A percentile compares a stretch with the other conserved stretches of the same genome.
Evolutionary conservation across 1,140 invertebrate genomes (phyloP).

Genomic region (Bombus picipes): DNA sequence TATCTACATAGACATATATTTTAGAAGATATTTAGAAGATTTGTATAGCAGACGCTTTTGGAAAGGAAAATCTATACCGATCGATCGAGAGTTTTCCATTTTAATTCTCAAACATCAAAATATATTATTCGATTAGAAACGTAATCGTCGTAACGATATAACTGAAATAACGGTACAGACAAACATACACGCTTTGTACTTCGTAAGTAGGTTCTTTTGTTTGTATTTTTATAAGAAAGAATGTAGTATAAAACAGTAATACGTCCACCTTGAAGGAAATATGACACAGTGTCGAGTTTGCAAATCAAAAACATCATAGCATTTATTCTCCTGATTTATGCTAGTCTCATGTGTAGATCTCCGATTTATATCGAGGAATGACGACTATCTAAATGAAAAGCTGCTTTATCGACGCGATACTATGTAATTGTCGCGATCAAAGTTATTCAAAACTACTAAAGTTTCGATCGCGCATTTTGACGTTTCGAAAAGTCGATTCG

Average conservation of each 20-base stretch:
- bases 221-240: not conserved
- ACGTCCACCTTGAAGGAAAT: not conserved
- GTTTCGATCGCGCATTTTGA: not conserved
- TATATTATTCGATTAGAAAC: not conserved
- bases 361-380: not conserved
- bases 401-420: not conserved
- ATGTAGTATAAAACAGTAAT: not conserved
- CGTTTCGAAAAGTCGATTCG: not conserved
- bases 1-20: not conserved
- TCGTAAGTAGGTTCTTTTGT: not conserved
- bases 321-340: not conserved
- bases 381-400: not conserved
- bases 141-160: not conserved
- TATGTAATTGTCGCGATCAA: not conserved
- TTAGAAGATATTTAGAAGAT: no score
- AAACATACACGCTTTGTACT: not conserved
- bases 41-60: not conserved
- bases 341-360: not conserved
- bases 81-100: no score
- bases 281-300: not conserved
- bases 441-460: not conserved
- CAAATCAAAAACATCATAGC: not conserved
- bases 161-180: not conserved
- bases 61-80: not conserved
- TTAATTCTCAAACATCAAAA: not conserved